Evolutionary conservation across 23 tunicate species (phyloP).

Genomic region (Corella eumyota): DNA sequence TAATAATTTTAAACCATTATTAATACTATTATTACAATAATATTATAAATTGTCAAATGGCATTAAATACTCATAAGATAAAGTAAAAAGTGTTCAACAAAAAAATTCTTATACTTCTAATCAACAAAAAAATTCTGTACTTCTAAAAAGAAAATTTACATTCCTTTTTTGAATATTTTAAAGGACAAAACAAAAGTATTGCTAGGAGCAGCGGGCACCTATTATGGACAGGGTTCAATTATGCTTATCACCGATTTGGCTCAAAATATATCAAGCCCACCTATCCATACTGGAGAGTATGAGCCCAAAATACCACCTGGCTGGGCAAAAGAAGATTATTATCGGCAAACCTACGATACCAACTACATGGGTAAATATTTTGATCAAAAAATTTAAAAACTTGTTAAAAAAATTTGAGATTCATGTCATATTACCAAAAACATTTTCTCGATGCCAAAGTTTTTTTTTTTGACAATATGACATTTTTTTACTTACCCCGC

Average conservation of each 20-base stretch:
- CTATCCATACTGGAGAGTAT: conserved; percentile 43
- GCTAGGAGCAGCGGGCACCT: conserved; percentile 73
- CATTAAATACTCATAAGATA: no score
- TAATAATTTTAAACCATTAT: no score
- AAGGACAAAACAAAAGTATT: conserved; percentile 35
- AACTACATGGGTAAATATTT: conserved; percentile 60
- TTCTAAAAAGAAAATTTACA: neutral
- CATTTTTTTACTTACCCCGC: no score
- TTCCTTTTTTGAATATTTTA: neutral
- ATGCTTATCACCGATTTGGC: conserved; percentile 29
- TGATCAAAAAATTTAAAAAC: neutral
- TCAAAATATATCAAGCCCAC: conserved; percentile 12
- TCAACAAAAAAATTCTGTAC: neutral
- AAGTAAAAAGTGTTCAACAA: no score
- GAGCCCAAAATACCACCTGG: conserved; percentile 36
- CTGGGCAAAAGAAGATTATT: conserved; percentile 29
- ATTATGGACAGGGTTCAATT: conserved; percentile 67
- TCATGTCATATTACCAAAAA: no score
- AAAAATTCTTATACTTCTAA: no score
- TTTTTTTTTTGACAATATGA: no score
- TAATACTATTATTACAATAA: no score
- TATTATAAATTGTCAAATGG: no score
- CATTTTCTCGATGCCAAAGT: no score
- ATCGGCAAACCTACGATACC: conserved; percentile 43
- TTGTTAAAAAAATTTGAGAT: no score